Base-by-base conservation (phyloP, 2,888 invertebrate genomes). In the Hipparchia sbordonii region DNA sequence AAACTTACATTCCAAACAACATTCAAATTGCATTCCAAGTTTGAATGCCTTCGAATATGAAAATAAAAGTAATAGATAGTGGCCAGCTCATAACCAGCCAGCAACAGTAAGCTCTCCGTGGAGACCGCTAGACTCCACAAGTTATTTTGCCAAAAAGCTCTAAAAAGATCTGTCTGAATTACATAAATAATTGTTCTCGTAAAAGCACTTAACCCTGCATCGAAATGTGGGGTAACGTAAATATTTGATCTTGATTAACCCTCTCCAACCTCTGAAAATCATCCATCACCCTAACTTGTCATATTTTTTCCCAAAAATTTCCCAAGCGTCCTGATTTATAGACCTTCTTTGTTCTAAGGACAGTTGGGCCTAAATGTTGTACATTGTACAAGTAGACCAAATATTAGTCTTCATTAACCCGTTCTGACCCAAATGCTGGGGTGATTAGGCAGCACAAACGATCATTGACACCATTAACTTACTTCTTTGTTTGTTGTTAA, bases 371-470 rank as follows among this genome's bases (percentile, higher is more conserved):
- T 54, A 12, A 67, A 67, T 56, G 13, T 69, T 39, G 68, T 39
- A 39, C 39, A 39, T 39, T 39, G 52, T 23, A 6, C 69, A 62
- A 61, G 12, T n/a, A 70, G 13, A 60, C 45, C 60, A 59, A 72
- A 74, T 71, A 74, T 71, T 68, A 60, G 59, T 23, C 45, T 56
- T 33, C 70, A 59, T 74, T 73, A 68, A 60, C 68, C 61, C 61
- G 46, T n/a, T 54, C 46, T 67, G 72, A 75, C 73, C 72, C 60
- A 73, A 60, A 72, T 73, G 72, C n/a, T 52, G 56, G 63, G 46
- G 52, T 68, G 61, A 73, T 75, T 73, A 73, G 65, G 52, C 39
- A 59, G 73, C 61, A 75, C 59, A 70, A 63, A 72, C 52, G 70
- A 72, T 54, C 67, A 67, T 69, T 65, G 71, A 75, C 74, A 71